Evolutionary conservation across 2,113 vertebrate genomes (phyloP), one percentile per base, ranked within the genome.

Genomic region (Oncorhynchus kisutch): DNA sequence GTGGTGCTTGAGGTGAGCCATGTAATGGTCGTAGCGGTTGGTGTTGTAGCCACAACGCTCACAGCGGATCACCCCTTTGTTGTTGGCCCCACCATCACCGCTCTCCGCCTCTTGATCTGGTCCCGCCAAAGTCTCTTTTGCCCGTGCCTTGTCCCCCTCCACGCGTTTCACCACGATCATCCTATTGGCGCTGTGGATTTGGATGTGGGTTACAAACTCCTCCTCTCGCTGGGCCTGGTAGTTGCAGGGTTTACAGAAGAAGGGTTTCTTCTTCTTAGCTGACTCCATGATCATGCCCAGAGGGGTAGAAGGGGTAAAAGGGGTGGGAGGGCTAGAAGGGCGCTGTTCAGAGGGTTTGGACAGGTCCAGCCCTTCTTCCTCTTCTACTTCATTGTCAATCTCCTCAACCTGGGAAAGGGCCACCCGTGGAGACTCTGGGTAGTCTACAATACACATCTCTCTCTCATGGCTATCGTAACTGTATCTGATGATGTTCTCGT

Each of bases 41-140:
- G 98, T 99, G 89, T 99, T 99, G 87, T 99, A 99, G 78, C 98
- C 97, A 66, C 98, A 99, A 1, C 97, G 94, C 68, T 99, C 96
- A 34, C 98, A 99, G 11, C 95, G 93, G 75, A 99, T 99, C 49
- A 98, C 94, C 4, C 97, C 98, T 87, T 98, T 99, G 16, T 91
- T 91, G 75, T 96, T 95, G 69, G 92, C 95, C 0, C 82, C 14
- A 2, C 77, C 69, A 13, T 89, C 83, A 45, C 39, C 13, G 80
- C 87, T 89, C 2, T 80, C 88, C 57, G 88, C 92, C 11, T 66
- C 84, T 1, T 51, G 22, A 78, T 93, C 91, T 59, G 92, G 82
- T 18, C 91, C 86, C 1, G 91, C 88, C 65, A 90, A 91, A 0
- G 31, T 18, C 2, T 89, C 89, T 74, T 94, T 94, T 79, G 90